Conservation (phyloP, 2,888 invertebrate genomes). For the Apotomis turbidana region DNA sequence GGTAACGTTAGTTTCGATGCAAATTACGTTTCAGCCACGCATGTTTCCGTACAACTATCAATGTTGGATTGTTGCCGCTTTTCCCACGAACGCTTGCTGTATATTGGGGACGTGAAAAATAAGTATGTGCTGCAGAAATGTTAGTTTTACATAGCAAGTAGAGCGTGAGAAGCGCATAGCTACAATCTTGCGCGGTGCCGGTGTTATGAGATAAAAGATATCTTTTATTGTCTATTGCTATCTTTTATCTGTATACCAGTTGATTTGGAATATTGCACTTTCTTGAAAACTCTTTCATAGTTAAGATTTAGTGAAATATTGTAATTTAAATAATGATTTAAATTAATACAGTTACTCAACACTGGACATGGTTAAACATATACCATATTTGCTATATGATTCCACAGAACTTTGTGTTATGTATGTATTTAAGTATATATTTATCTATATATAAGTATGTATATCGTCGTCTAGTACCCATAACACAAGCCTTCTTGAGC, state of each 20-base stretch:
- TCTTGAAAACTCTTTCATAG: not conserved
- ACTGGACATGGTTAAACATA: too few relatives aligned
- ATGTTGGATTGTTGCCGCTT: not conserved
- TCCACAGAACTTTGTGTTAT: too few relatives aligned
- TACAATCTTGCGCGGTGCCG: constrained; percentile 1
- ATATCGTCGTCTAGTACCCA: too few relatives aligned
- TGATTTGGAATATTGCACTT: not conserved
- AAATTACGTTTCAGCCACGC: constrained; percentile 7
- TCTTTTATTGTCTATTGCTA: not conserved
- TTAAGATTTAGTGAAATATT: not conserved
- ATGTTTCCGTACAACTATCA: not conserved
- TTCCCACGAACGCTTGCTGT: not conserved
- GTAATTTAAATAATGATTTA: too few relatives aligned
- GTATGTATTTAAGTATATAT: too few relatives aligned
- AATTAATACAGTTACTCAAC: too few relatives aligned
- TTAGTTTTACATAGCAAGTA: constrained; percentile 21
- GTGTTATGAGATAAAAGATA: constrained; percentile 26
- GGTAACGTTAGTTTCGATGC: constrained; percentile 64
- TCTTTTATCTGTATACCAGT: constrained; percentile 4
- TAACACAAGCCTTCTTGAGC: too few relatives aligned
- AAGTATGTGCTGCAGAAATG: not conserved
- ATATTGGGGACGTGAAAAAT: not conserved
- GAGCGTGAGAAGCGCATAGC: constrained; percentile 25
- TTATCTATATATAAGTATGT: too few relatives aligned
- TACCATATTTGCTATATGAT: too few relatives aligned